Conservation (phyloP, 1,140 invertebrate species). For the Atta texana region DNA sequence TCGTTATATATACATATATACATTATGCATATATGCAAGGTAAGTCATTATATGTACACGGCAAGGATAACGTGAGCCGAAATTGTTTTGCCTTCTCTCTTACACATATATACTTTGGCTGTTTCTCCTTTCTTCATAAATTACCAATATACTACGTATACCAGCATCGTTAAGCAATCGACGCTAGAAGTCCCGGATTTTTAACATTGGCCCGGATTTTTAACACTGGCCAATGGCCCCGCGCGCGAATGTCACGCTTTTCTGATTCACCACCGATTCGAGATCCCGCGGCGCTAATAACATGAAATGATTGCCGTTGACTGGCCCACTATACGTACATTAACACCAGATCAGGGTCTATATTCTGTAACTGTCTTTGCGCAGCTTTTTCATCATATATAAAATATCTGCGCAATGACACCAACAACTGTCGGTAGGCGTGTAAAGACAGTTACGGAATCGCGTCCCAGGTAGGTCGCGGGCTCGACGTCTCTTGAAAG, state of each 20-base stretch:
- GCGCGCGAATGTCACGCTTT: slow-evolving; percentile 45
- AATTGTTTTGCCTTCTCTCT: slow-evolving; percentile 10
- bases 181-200: slow-evolving; percentile 41
- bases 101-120: too few relatives aligned
- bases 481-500: not conserved
- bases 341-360: slow-evolving; percentile 70
- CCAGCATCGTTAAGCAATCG: slow-evolving; percentile 77
- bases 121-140: not conserved
- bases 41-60: slow-evolving; percentile 40
- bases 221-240: slow-evolving; percentile 83
- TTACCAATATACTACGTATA: not conserved
- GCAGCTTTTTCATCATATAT: too few relatives aligned
- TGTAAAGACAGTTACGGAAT: too few relatives aligned
- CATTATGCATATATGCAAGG: not conserved
- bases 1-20: not conserved
- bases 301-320: slow-evolving; percentile 75
- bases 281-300: slow-evolving; percentile 36
- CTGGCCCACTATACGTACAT: slow-evolving; percentile 81
- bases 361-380: too few relatives aligned
- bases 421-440: too few relatives aligned
- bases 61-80: slow-evolving; percentile 61
- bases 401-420: too few relatives aligned
- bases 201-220: slow-evolving; percentile 84
- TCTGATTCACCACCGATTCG: slow-evolving; percentile 31
- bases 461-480: slow-evolving; percentile 58